Percentiles rank a stretch among this genome's conserved stretches.
Conservation (phyloP, 2,797 vertebrate species). For the Psittacula echo region DNA sequence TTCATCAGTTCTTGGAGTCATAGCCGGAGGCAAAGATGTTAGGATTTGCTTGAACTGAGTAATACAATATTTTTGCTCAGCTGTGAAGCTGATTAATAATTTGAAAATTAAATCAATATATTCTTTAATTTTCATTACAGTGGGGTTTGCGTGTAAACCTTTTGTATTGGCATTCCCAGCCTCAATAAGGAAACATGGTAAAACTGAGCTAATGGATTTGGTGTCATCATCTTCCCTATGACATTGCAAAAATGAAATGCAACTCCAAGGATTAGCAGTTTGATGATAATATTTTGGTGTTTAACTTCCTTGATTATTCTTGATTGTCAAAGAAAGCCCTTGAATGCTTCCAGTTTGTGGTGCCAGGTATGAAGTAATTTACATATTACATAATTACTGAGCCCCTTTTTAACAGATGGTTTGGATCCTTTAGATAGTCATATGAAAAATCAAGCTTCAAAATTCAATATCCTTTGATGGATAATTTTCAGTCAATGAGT, state of each 20-base stretch:
- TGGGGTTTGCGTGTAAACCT: not conserved
- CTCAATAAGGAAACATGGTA: not conserved
- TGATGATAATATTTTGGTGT: not conserved
- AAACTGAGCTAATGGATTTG: not conserved
- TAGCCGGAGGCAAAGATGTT: slow-evolving; percentile 71
- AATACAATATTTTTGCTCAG: slow-evolving; percentile 76
- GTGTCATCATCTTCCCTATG: not conserved
- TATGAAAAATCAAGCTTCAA: not conserved
- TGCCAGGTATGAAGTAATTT: not conserved
- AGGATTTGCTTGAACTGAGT: slow-evolving; percentile 76
- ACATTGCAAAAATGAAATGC: not conserved
- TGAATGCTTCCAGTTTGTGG: not conserved
- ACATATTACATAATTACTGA: not conserved
- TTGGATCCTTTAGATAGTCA: not conserved
- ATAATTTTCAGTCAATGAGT: not conserved
- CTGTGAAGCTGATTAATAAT: slow-evolving; percentile 83
- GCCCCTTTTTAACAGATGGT: not conserved
- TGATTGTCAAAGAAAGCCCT: not conserved
- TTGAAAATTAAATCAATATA: slow-evolving; percentile 81
- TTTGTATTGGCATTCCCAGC: not conserved
- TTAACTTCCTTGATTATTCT: not conserved
- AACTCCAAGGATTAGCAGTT: not conserved
- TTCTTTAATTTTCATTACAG: slow-evolving; percentile 59
- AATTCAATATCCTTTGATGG: not conserved
- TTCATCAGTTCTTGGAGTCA: slow-evolving; percentile 63